phyloP scores from a whole-genome alignment of 1,140 invertebrate genomes.

The Magallana ariakensis region DNA sequence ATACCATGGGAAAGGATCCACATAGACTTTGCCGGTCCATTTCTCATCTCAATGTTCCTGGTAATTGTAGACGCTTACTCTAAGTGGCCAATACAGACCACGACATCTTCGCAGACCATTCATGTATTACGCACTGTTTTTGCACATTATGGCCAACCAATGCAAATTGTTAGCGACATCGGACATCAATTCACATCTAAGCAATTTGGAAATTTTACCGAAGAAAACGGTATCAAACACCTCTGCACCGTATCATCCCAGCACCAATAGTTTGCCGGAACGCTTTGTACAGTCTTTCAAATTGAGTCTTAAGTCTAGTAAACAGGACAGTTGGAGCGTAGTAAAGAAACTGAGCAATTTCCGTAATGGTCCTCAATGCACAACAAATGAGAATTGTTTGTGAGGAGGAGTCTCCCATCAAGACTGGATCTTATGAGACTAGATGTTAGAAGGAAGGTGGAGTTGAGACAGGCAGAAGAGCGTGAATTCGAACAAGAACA shows the following conservation, averaged over 20 bases:
- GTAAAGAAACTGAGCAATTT: constrained; percentile 41
- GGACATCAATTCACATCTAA: constrained; percentile 72
- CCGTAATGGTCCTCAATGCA: constrained; percentile 53
- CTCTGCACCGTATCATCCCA: constrained; percentile 40
- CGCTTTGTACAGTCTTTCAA: constrained; percentile 60
- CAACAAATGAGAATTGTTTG: constrained; percentile 49
- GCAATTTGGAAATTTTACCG: constrained; percentile 72
- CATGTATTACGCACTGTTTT: constrained; percentile 26
- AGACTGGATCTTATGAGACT: not conserved
- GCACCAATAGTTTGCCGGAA: constrained; percentile 59
- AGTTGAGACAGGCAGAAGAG: no score
- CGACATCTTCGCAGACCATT: constrained; percentile 53
- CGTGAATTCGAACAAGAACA: no score
- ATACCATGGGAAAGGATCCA: constrained; percentile 59
- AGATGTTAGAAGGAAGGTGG: no score
- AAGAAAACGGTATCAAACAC: constrained; percentile 69
- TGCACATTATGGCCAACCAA: not conserved
- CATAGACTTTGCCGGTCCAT: constrained; percentile 66
- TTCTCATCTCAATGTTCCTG: constrained; percentile 58
- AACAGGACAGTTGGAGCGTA: constrained; percentile 4
- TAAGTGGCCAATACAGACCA: constrained; percentile 75
- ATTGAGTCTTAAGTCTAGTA: constrained; percentile 44
- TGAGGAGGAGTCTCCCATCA: not conserved
- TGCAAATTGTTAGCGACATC: constrained; percentile 76
- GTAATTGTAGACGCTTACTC: constrained; percentile 80